Base-by-base conservation (phyloP, 2,113 vertebrate genomes). In the Brachirus orientalis region DNA sequence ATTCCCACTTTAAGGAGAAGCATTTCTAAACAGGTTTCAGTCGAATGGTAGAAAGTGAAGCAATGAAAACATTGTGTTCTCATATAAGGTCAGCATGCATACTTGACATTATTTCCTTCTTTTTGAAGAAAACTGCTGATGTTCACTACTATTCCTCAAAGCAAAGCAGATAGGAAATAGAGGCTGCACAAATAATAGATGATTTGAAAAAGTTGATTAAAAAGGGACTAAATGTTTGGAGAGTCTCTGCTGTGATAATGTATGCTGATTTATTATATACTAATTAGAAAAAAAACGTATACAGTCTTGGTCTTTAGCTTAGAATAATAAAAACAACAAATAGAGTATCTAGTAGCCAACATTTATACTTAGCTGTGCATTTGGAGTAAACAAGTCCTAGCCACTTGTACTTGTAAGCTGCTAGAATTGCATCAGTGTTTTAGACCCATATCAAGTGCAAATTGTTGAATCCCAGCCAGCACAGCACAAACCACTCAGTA, bases 341-440 rank as follows among this genome's bases (percentile, higher is more conserved):
- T 50, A 63, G 28, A 28, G 28, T 28, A n/a, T 68, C 47, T 35
- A 38, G 53, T 18, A 17, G 55, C 50, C 57, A 70, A 38, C 50
- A 77, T 73, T 58, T 77, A 77, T 59, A 65, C 65, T 84, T 79
- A 67, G 65, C 72, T 19, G 14, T 67, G 45, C 12, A 47, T 74
- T 62, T 62, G 59, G 51, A 72, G 72, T 87, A 69, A 80, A 80
- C 81, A 72, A 52, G 60, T 75, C 20, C 10, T n/a, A 14, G 35
- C 47, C 38, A 47, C 56, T 69, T 46, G 13, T 73, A 54, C 36
- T 37, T 12, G 51, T 47, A 19, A 78, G 64, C 67, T 79, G 43
- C 64, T 80, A 53, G 53, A 73, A 62, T 63, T 64, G 70, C 79
- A 77, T 58, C 48, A 38, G 40, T 41, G 22, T 70, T 53, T 38